Base-by-base conservation (phyloP, 2,888 invertebrate genomes). In the Ochropleura plecta region DNA sequence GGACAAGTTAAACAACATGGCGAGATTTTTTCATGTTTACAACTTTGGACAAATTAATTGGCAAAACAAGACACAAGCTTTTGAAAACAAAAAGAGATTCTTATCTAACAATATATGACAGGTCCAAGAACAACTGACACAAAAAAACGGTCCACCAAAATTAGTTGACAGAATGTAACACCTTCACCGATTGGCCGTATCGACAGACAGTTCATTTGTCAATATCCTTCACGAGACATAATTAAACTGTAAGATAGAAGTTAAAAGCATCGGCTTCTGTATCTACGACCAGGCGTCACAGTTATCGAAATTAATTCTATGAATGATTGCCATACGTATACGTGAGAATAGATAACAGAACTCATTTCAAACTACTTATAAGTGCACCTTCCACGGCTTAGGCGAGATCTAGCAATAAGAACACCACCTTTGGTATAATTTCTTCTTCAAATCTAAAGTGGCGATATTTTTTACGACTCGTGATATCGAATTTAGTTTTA, bases 191-290 rank as follows among this genome's bases (percentile, higher is more conserved):
- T 92, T 88, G 88, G 89, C 70, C 86, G 83, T 92, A 91, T 93
- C 91, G 81, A 57, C 74, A 80, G 88, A 87, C 88, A 87, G 87
- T 93, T 92, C 93, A 94, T 93, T 94, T 94, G 93, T 94, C 94
- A 95, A 91, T 90, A 90, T 90, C 82, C 84, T 86, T 90, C 86
- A 86, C 79, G 84, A 86, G 83, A 87, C 91, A 91, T 94, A 92
- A 93, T 93, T 93, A 93, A 93, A 92, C 89, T 88, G 85, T 82
- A 78, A 91, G 95, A 95, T 95, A 95, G 86, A 84, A 84, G 82
- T 92, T 95, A 94, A 95, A 95, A 95, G 95, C 95, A 92, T 95
- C 89, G 92, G 91, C 95, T 95, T 93, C 95, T 93, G 94, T 94
- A 94, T 95, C 95, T 89, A 67, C 73, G 82, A 84, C 79, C 86